phyloP scores from a whole-genome alignment of 2,888 invertebrate genomes.

The Autographa pulchrina region DNA sequence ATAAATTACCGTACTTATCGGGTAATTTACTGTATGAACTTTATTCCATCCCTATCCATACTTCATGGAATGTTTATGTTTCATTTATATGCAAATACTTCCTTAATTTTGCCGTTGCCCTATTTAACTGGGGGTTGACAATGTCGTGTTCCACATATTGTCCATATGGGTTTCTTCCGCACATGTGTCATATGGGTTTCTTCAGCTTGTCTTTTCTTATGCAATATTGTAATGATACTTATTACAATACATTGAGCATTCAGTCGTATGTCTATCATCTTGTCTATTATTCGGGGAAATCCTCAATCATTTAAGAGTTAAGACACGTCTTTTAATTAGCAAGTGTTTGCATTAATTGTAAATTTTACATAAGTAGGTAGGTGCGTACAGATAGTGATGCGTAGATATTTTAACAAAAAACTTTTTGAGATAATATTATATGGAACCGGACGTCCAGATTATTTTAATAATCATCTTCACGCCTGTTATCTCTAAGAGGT shows the following conservation, averaged over 20 bases:
- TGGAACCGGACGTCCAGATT: constrained; percentile 4
- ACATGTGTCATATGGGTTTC: constrained; percentile 9
- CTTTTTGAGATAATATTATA: background rate
- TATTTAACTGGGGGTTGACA: background rate
- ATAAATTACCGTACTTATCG: constrained; percentile 35
- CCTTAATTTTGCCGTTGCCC: background rate
- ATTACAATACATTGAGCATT: constrained; percentile 29
- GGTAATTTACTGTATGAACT: constrained; percentile 15
- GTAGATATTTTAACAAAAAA: background rate
- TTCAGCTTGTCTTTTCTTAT: background rate
- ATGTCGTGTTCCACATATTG: background rate
- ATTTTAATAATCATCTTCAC: constrained; percentile 2
- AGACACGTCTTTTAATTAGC: constrained; percentile 19
- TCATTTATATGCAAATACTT: background rate
- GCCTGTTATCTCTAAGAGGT: constrained; percentile 1
- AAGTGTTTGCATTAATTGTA: background rate
- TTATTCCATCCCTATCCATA: background rate
- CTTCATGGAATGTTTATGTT: background rate
- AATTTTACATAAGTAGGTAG: background rate
- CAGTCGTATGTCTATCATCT: constrained; percentile 20
- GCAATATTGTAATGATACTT: constrained; percentile 3
- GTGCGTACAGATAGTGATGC: background rate
- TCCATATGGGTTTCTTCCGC: too few species aligned
- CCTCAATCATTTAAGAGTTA: constrained; percentile 30
- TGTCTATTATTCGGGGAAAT: constrained; percentile 43